Percentiles rank a stretch among this genome's conserved stretches.
phyloP scores from a whole-genome alignment of 1,140 invertebrate genomes.

The Polypedilum vanderplanki region DNA sequence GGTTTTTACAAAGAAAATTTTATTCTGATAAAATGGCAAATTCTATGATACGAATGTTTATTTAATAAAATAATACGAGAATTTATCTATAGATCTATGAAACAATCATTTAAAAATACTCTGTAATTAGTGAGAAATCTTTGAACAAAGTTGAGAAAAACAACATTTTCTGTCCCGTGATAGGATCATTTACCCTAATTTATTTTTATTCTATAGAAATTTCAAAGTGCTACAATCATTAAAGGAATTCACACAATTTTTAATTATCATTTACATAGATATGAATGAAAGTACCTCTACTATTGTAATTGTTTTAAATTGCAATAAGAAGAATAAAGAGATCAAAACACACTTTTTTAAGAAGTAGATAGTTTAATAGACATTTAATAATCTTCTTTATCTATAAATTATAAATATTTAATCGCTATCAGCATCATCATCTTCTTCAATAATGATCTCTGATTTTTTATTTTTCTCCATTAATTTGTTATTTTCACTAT shows the following conservation, averaged over 20 bases:
- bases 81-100: no score
- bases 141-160: no score
- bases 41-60: no score
- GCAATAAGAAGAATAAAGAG: background rate
- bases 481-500: background rate
- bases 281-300: background rate
- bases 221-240: background rate
- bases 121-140: no score
- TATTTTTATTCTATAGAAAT: background rate
- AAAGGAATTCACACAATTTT: background rate
- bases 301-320: background rate
- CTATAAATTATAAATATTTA: background rate
- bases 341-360: conserved; percentile 2
- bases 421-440: background rate
- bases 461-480: background rate
- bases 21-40: no score
- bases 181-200: no score
- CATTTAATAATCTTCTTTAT: no score
- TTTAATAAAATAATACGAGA: no score
- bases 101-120: no score
- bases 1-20: no score
- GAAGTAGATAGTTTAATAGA: background rate
- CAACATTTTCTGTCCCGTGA: no score
- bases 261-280: background rate
- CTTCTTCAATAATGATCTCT: background rate